Base-by-base conservation (phyloP, 1,140 invertebrate species). In the Drosophila parvula region DNA sequence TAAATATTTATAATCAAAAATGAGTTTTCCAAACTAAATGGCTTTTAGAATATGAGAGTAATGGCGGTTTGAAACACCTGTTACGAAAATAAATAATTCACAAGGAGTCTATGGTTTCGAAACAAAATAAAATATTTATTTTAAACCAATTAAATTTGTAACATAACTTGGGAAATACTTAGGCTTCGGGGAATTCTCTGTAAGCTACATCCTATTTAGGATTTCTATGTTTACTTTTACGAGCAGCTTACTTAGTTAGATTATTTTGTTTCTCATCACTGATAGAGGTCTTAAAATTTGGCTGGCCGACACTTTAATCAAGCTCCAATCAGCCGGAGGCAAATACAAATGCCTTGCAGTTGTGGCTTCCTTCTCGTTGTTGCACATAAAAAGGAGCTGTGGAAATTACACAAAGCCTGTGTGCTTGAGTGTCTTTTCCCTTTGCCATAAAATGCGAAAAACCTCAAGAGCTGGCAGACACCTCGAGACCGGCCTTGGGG, bases 381-480 rank as follows among this genome's bases (percentile, higher is more conserved):
- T 41, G 64, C 47, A 71, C 65, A 59, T 32, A 36, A 70, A 55
- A 58, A 47, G 36, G 22, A 41, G 30, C 34, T 22, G 38, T 45
- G 41, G 69, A 71, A 71, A 58, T 40, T 41, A 50, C 51, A 59
- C 27, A 58, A 34, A 55, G 51, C 51, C 34, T n/a, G 22, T 27
- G 45, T 28, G 51, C 51, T 18, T n/a, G 22, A n/a, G 45, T 28
- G 14, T 22, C 45, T n/a, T 9, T 48, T 41, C 50, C 50, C 3
- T 47, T 14, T 4, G 41, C 51, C 65, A 71, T 71, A 59, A 73
- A 73, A 71, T 50, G 55, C 67, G 53, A 40, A 70, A 71, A 43
- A 73, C 65, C 74, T 77, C 40, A 77, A 69, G 48, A 69, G 74
- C 55, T 18, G 34, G 45, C 36, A 69, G 53, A 71, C 65, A 58